phyloP scores from a whole-genome alignment of 2,888 invertebrate species.

The Cyrtodaria siliqua region DNA sequence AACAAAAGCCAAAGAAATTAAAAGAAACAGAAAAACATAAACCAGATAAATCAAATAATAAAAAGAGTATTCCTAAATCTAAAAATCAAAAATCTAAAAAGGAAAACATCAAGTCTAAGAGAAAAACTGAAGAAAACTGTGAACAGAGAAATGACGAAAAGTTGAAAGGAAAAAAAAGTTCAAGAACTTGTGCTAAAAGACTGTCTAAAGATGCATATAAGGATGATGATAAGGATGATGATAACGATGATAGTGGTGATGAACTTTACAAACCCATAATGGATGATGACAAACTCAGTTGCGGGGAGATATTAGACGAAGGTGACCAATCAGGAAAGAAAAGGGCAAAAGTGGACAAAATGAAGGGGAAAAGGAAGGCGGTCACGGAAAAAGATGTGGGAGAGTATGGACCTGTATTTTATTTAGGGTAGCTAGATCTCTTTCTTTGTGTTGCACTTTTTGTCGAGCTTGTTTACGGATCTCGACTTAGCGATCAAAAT shows the following conservation, averaged over 20 bases:
- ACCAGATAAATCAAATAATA: constrained; percentile 19
- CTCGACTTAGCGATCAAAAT: no score
- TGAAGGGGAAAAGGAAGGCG: no score
- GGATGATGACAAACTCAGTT: constrained; percentile 48
- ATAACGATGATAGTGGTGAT: constrained; percentile 55
- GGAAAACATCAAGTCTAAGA: constrained; percentile 69
- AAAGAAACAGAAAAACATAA: constrained; percentile 17
- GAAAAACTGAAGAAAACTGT: not conserved
- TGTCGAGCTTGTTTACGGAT: no score
- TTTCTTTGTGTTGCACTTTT: no score
- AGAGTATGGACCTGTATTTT: no score
- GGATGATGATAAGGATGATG: constrained; percentile 54
- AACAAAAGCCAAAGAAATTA: not conserved
- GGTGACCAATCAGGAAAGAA: no score
- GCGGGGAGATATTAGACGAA: no score
- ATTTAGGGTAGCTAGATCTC: no score
- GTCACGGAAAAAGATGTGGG: constrained; percentile 3
- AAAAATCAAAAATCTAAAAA: constrained; percentile 29
- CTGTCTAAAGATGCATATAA: constrained; percentile 55
- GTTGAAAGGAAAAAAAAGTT: constrained; percentile 12
- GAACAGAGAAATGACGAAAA: not conserved
- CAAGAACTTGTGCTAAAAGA: constrained; percentile 47
- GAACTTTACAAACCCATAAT: constrained; percentile 37
- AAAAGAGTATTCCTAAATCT: no score
- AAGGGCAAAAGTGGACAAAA: no score